Conservation (phyloP, 2,888 invertebrate genomes). For the Pandemis corylana region DNA sequence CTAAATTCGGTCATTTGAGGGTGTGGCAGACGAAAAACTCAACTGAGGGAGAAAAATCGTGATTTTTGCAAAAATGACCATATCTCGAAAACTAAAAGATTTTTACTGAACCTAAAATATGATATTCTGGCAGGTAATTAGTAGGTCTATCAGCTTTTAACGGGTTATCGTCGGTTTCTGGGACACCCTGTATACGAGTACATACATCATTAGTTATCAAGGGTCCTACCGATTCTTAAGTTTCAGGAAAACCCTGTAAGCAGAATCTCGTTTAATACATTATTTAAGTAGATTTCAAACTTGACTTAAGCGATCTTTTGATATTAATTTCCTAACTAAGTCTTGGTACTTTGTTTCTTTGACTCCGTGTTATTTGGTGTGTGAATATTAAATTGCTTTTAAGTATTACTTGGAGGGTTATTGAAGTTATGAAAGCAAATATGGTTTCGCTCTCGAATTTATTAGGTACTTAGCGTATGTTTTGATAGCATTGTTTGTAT, state of each 20-base stretch:
- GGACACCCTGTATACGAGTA: too few relatives aligned
- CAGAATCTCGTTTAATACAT: conserved; percentile 2
- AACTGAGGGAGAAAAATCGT: too few relatives aligned
- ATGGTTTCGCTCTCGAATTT: conserved; percentile 1
- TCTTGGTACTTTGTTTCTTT: background rate
- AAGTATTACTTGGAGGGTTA: conserved; percentile 1
- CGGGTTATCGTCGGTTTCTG: too few relatives aligned
- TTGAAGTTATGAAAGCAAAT: background rate
- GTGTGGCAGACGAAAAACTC: too few relatives aligned
- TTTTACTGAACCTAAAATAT: too few relatives aligned
- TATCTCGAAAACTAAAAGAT: too few relatives aligned
- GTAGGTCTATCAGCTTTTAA: too few relatives aligned
- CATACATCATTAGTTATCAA: too few relatives aligned
- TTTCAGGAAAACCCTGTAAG: background rate
- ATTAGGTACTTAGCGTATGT: background rate
- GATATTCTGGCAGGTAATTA: too few relatives aligned
- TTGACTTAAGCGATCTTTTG: background rate
- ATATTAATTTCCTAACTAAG: background rate
- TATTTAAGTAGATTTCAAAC: conserved; percentile 1
- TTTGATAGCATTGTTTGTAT: background rate
- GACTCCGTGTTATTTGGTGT: conserved; percentile 5
- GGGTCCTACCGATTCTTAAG: too few relatives aligned
- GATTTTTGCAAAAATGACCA: too few relatives aligned
- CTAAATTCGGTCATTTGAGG: too few relatives aligned
- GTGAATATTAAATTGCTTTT: conserved; percentile 19